phyloP scores from a whole-genome alignment of 2,797 vertebrate species.

The Tympanoctomys barrerae region DNA sequence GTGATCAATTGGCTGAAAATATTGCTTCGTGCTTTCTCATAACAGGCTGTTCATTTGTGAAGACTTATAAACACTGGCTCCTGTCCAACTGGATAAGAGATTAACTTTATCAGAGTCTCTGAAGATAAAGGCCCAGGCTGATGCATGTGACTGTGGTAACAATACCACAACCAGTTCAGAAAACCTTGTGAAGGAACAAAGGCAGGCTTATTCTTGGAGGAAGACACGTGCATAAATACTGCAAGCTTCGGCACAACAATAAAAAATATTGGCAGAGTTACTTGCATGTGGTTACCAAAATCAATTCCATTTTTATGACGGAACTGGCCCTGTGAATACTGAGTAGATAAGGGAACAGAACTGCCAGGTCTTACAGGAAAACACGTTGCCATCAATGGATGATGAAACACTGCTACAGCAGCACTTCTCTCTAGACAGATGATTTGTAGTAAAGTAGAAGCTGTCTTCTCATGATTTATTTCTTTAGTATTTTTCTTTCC shows the following conservation, averaged over 20 bases:
- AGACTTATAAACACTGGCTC: conserved; percentile 59
- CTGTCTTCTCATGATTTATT: background rate
- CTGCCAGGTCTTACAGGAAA: conserved; percentile 24
- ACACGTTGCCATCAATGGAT: background rate
- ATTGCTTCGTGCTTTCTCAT: conserved; percentile 59
- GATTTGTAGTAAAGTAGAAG: background rate
- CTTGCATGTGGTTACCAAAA: conserved; percentile 66
- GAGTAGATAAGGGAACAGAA: conserved; percentile 60
- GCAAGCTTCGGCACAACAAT: conserved; percentile 33
- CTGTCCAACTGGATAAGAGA: conserved; percentile 72
- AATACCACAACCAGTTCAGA: background rate
- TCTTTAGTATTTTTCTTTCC: background rate
- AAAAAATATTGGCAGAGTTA: conserved; percentile 51
- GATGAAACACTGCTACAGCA: background rate
- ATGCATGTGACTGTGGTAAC: conserved; percentile 62
- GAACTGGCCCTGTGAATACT: conserved; percentile 29
- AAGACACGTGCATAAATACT: background rate
- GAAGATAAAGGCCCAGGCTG: conserved; percentile 69
- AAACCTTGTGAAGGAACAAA: conserved; percentile 70
- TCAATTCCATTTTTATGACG: conserved; percentile 30
- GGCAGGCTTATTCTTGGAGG: conserved; percentile 59
- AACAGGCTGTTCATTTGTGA: conserved; percentile 53
- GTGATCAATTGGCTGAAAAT: conserved; percentile 58
- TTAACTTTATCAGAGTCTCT: conserved; percentile 73
- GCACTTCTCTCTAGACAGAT: background rate